Evolutionary conservation across 2,888 invertebrate genomes (phyloP), one percentile per base, ranked within the genome.

Genomic region (Mesochorus sp.): DNA sequence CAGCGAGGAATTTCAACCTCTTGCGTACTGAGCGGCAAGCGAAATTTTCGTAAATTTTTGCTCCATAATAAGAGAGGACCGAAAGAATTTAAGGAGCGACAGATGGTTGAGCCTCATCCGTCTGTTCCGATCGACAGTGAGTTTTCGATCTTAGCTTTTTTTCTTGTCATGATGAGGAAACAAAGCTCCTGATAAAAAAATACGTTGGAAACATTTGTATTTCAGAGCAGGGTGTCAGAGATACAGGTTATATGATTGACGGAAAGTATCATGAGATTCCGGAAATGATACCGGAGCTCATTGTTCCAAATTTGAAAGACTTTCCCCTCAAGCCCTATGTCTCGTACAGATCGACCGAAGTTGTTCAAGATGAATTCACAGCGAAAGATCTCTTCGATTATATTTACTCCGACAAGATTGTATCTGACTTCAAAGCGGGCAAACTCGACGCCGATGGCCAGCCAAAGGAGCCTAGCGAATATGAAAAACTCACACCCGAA

Each of bases 291-390:
- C 98, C 99, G 0, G 96, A 98, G 88, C 89, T 99, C 12, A 94
- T 99, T 71, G 98, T 99, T 1, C 99, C 99, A 0, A 95, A 98
- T 90, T 91, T 99, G 21, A 94, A 93, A 80, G 94, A 93, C 82
- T 99, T 95, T 87, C 92, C 95, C 91, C 91, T 99, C 17, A 97
- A 97, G 90, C 98, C 99, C 0, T 99, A 99, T 86, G 99, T 99
- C 0, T 97, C 98, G 0, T 99, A 99, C 90, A 94, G 94, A 90
- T 66, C 80, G 6, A 91, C 90, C 0, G 95, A 96, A 72, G 94
- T 98, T 0, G 91, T 93, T 8, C 97, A 97, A 88, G 93, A 94
- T 0, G 95, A 96, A 91, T 97, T 97, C 85, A 97, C 97, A 0
- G 93, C 98, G 0, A 90, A 96, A 88, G 95, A 96, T 91, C 92